Percentiles rank a stretch among this genome's conserved stretches.
phyloP scores from a whole-genome alignment of 92 coral and sea anemone species.

The Montipora capitata region DNA sequence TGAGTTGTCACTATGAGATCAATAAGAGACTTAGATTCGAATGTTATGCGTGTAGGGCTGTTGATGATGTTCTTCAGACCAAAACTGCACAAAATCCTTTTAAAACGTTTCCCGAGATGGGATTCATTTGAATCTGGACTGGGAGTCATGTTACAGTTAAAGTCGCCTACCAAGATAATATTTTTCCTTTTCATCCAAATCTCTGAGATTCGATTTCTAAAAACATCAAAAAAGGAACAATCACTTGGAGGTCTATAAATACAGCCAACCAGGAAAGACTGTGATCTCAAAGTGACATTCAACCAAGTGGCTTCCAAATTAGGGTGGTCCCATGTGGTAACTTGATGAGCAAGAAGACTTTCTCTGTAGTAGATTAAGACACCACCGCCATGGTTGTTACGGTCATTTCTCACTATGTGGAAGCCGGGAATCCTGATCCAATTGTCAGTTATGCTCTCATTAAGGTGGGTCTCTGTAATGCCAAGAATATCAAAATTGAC shows the following conservation, averaged over 20 bases:
- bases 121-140: neutral
- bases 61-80: neutral
- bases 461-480: slow-evolving; percentile 12
- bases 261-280: neutral
- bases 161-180: neutral
- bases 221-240: slow-evolving; percentile 8
- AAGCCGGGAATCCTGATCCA: slow-evolving; percentile 1
- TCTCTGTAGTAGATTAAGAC: neutral
- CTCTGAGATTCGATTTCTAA: neutral
- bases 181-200: neutral
- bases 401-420: slow-evolving; percentile 3
- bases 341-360: neutral
- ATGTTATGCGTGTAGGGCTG: slow-evolving; percentile 11
- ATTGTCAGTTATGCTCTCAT: neutral
- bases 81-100: neutral
- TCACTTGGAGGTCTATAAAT: slow-evolving; percentile 11
- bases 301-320: neutral
- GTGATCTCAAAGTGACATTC: too few species aligned
- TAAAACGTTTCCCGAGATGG: neutral
- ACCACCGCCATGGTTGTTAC: too few species aligned
- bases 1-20: neutral
- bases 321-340: neutral
- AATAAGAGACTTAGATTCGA: slow-evolving; percentile 1
- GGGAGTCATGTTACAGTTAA: slow-evolving; percentile 4
- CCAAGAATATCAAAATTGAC: slow-evolving; percentile 15